Conservation (phyloP, 2,113 vertebrate species). For the Myodes glareolus region DNA sequence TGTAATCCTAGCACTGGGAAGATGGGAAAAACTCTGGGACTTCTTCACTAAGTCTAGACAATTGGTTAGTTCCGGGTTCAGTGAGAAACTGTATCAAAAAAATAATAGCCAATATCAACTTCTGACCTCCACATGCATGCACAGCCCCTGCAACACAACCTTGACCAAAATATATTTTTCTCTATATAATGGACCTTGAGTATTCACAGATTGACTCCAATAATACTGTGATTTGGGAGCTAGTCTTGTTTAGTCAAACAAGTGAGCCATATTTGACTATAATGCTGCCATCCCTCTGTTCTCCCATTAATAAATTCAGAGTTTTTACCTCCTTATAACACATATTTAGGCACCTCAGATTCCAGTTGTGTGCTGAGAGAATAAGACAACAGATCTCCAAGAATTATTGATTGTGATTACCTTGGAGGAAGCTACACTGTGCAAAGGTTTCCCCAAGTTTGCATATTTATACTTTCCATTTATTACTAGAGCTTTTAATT, state of each 20-base stretch:
- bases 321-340: neutral
- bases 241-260: neutral
- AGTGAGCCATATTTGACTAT: slow-evolving; percentile 28
- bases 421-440: neutral
- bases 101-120: neutral
- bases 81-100: neutral
- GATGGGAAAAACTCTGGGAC: neutral
- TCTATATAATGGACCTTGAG: neutral
- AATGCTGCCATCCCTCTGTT: neutral
- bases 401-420: slow-evolving; percentile 9
- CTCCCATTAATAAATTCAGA: neutral
- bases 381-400: neutral
- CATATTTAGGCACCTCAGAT: neutral
- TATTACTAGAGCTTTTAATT: slow-evolving; percentile 37
- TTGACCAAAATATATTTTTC: neutral
- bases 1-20: neutral
- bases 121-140: no score
- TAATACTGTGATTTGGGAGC: neutral
- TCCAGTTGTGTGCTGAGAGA: neutral
- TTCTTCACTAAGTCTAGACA: neutral
- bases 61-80: neutral
- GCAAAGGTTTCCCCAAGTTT: neutral
- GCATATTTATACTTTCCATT: neutral
- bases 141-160: neutral
- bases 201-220: slow-evolving; percentile 10